Percentiles rank a stretch among this genome's conserved stretches.
Evolutionary conservation across 2,113 vertebrate species (phyloP).

Genomic region (Glareola pratincola): DNA sequence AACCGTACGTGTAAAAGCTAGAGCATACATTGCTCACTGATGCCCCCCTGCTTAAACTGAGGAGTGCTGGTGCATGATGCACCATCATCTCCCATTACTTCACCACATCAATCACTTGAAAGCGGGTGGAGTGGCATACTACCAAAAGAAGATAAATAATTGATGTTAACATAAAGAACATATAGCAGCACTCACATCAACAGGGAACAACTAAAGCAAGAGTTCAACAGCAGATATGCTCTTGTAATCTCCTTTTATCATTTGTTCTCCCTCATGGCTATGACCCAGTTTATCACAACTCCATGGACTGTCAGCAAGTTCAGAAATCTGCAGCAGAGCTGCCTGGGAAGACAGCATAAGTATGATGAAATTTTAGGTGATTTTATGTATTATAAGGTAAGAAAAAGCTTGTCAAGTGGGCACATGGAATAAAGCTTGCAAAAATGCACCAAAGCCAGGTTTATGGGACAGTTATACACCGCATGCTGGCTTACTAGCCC

Average conservation of each 20-base stretch:
- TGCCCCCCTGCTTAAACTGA: constrained; percentile 3
- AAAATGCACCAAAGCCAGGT: not conserved
- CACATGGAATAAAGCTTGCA: not conserved
- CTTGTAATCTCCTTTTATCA: not conserved
- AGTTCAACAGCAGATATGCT: not conserved
- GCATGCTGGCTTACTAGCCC: not conserved
- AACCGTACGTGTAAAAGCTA: not conserved
- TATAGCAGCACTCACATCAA: constrained; percentile 16
- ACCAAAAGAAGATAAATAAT: constrained; percentile 61
- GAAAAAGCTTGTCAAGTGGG: not conserved
- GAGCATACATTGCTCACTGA: not conserved
- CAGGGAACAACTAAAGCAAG: constrained; percentile 40
- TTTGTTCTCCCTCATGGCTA: not conserved
- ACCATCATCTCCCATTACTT: constrained; percentile 18
- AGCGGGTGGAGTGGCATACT: not conserved
- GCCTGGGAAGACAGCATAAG: not conserved
- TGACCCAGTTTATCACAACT: not conserved
- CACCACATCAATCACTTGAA: constrained; percentile 18
- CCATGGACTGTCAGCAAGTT: not conserved
- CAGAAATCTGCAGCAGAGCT: not conserved
- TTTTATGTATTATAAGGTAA: not conserved
- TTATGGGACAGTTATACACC: not conserved
- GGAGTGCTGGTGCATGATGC: not conserved
- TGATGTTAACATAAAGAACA: constrained; percentile 56
- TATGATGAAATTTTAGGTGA: not conserved